Base-by-base conservation (phyloP, 2,113 vertebrate species). In the Rhinoptilus africanus region DNA sequence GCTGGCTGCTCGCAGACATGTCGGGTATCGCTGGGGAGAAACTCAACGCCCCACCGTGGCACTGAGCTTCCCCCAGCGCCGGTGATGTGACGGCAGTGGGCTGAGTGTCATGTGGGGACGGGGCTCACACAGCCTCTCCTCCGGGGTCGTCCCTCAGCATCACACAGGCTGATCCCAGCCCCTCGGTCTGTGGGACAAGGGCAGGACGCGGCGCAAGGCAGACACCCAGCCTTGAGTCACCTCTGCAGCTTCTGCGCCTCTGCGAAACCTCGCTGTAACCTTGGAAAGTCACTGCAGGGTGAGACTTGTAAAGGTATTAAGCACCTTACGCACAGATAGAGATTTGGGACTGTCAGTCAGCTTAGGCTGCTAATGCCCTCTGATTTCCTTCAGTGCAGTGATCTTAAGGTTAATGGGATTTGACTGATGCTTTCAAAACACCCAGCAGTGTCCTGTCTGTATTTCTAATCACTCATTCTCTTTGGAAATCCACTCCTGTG, bases 41-140 rank as follows among this genome's bases (percentile, higher is more conserved):
- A 5, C 43, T n/a, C 69, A 79, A 10, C 64, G 35, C 60, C 2
- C 0, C 6, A 4, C 39, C 68, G 41, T 7, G 2, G 2, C 54
- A n/a, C 35, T 45, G 32, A 59, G 39, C 27, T 27, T 56, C 68
- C 53, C 6, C 16, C 34, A 41, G 75, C 7, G 1, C 10, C 5
- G 0, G 37, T 19, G 59, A 5, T 14, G 14, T 0, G 6, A 10
- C 1, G 2, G 14, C 4, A 1, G 12, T 14, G 24, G n/a, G 35
- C 62, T 73, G 48, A n/a, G 43, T 14, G 43, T 56, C 87, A 32
- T 8, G 21, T 0, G 1, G 43, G 66, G 32, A 72, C 0, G 1
- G 35, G 19, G 16, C 17, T 69, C 30, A 3, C 15, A 0, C 35
- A 8, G n/a, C 18, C 32, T 75, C 13, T 32, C 30, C 37, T 23